Conservation (phyloP, 2,797 vertebrate species). For the Sebastolobus altivelis region DNA sequence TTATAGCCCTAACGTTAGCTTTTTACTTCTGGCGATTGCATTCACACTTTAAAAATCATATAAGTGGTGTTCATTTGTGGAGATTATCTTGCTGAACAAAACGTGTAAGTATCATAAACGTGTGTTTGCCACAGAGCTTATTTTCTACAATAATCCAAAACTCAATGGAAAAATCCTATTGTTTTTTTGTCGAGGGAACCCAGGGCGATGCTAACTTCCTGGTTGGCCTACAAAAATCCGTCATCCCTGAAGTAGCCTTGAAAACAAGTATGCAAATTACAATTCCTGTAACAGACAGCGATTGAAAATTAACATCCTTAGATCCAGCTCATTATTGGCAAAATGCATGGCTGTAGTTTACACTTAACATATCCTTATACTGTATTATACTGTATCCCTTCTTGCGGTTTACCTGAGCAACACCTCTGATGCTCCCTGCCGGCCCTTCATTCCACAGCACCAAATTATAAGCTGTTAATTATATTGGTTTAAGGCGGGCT, state of each 20-base stretch:
- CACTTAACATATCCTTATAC: background rate
- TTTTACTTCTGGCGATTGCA: no score
- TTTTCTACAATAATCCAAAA: no score
- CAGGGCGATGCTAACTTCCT: no score
- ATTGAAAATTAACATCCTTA: background rate
- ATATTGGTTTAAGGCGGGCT: conserved; percentile 66
- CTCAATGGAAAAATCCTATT: no score
- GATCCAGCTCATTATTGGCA: background rate
- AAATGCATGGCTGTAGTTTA: background rate
- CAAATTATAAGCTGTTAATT: conserved; percentile 51
- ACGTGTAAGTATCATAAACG: no score
- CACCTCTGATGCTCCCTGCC: background rate
- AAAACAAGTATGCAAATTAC: background rate
- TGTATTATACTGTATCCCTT: background rate
- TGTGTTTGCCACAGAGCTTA: no score
- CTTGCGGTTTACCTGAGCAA: background rate
- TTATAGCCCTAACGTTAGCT: no score
- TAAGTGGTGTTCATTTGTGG: no score
- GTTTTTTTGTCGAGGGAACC: no score
- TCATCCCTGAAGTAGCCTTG: background rate
- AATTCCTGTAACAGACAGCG: background rate
- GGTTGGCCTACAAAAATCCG: no score
- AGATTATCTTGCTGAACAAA: no score
- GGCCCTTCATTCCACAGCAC: conserved; percentile 32
- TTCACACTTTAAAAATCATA: no score